Evolutionary conservation across 2,888 invertebrate species (phyloP).

Genomic region (Napeogenes sylphis): DNA sequence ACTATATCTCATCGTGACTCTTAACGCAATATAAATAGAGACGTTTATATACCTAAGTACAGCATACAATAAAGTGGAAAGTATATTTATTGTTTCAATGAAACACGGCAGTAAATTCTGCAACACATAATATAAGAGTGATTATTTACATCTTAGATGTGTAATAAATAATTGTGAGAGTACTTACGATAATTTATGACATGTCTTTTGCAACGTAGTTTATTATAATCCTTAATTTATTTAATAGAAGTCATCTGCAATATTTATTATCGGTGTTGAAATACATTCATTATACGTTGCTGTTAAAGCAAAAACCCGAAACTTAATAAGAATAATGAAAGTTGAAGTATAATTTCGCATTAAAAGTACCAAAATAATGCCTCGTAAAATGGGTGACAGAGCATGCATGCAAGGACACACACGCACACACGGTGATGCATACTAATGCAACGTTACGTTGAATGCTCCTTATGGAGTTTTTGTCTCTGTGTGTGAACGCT

Average conservation of each 20-base stretch:
- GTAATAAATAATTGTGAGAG: neutral
- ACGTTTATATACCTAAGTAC: neutral
- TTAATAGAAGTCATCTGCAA: too few relatives aligned
- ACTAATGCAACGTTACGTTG: conserved; percentile 18
- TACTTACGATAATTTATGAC: conserved; percentile 4
- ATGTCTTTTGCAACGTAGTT: too few relatives aligned
- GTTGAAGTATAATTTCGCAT: conserved; percentile 14
- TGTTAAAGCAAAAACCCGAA: too few relatives aligned
- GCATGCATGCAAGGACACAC: conserved; percentile 18
- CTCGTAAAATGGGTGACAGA: conserved; percentile 23
- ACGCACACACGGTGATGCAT: conserved; percentile 17
- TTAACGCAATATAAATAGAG: neutral
- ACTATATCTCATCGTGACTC: conserved; percentile 8
- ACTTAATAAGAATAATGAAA: neutral
- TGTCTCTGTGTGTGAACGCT: conserved; percentile 15
- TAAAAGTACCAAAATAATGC: conserved; percentile 22
- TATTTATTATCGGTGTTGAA: too few relatives aligned
- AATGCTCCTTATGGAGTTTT: conserved; percentile 27
- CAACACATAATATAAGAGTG: conserved; percentile 5
- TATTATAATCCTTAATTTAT: too few relatives aligned
- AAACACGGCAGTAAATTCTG: too few relatives aligned
- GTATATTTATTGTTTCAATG: too few relatives aligned
- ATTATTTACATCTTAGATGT: too few relatives aligned
- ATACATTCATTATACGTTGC: too few relatives aligned
- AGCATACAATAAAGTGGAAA: neutral